A percentile compares a stretch with the other conserved stretches of the same genome.
phyloP scores from a whole-genome alignment of 2,113 vertebrate species.

The Xenopus laevis region DNA sequence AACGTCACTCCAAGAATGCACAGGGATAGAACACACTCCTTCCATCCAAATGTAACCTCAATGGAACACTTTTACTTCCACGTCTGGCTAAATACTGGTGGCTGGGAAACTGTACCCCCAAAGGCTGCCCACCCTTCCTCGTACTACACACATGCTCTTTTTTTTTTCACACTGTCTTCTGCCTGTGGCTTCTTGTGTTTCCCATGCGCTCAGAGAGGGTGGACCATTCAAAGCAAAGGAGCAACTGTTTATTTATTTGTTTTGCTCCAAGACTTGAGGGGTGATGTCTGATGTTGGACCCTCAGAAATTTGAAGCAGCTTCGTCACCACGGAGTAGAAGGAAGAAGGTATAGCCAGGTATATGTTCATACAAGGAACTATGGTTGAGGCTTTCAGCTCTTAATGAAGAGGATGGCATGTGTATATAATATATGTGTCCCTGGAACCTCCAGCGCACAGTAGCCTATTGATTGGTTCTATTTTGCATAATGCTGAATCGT shows the following conservation, averaged over 20 bases:
- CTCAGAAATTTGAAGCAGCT: neutral
- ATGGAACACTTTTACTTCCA: neutral
- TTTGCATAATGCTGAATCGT: conserved; percentile 59
- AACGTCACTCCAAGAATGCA: conserved; percentile 11
- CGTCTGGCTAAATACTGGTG: neutral
- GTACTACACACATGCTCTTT: neutral
- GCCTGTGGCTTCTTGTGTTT: conserved; percentile 31
- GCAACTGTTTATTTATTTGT: neutral
- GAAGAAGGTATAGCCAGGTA: neutral
- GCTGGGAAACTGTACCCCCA: neutral
- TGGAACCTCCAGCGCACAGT: neutral
- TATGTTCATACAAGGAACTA: neutral
- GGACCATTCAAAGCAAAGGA: neutral
- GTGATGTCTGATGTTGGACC: neutral
- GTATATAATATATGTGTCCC: neutral
- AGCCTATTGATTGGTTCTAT: conserved; percentile 14
- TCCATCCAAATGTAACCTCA: neutral
- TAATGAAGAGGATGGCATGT: neutral
- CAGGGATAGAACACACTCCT: conserved; percentile 10
- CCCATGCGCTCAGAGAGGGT: conserved; percentile 22
- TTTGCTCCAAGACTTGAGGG: neutral
- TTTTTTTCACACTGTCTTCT: neutral
- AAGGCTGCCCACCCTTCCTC: neutral
- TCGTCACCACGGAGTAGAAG: neutral
- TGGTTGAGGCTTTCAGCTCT: neutral